Evolutionary conservation across 2,113 vertebrate species (phyloP).

Genomic region (Tonatia bakeri): DNA sequence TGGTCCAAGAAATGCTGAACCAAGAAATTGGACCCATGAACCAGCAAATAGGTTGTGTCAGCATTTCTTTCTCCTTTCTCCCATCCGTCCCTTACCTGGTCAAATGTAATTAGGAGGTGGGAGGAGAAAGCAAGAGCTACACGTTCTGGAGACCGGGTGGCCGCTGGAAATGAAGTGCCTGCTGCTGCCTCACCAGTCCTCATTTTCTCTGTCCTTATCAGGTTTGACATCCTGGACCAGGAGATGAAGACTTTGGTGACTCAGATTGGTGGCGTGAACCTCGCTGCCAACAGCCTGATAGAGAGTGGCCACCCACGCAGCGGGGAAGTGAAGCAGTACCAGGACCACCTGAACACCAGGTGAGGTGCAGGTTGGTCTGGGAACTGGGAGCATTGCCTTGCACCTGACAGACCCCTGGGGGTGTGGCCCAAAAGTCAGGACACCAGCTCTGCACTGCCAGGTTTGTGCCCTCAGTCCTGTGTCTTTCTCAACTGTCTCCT

Average conservation of each 20-base stretch:
- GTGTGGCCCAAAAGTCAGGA: not conserved
- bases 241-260: slow-evolving; percentile 89
- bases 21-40: not conserved
- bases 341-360: slow-evolving; percentile 89
- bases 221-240: slow-evolving; percentile 91
- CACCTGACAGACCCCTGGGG: not conserved
- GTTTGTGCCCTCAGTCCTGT: not conserved
- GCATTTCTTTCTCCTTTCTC: not conserved
- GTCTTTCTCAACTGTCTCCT: not conserved
- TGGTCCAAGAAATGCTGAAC: not conserved
- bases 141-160: not conserved
- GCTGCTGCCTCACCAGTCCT: not conserved
- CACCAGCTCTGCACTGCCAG: not conserved
- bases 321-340: slow-evolving; percentile 89
- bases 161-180: not conserved
- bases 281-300: slow-evolving; percentile 87
- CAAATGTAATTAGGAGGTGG: not conserved
- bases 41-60: not conserved
- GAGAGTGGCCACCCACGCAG: slow-evolving; percentile 91
- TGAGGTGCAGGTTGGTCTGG: slow-evolving; percentile 55
- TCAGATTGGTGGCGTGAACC: slow-evolving; percentile 89
- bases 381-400: not conserved
- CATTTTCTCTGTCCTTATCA: slow-evolving; percentile 62
- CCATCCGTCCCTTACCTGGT: not conserved
- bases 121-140: not conserved